These are phyloP conservation scores for Periplaneta americana DNA, from an alignment of 1,140 invertebrate species.

Conservation along the genomic window DNA sequence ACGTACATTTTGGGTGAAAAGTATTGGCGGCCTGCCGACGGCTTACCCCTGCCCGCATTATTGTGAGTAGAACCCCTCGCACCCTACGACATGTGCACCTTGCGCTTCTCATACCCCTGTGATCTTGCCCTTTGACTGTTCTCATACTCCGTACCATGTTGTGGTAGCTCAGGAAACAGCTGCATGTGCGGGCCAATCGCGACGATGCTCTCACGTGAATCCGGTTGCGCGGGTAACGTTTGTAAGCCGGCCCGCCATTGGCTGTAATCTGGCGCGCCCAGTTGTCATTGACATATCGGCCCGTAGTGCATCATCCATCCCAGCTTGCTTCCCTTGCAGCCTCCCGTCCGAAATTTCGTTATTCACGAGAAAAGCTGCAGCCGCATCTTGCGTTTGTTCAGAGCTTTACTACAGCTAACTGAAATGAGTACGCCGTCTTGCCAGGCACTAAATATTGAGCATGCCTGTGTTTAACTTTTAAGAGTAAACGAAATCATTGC, in stretches of 20 bases:
- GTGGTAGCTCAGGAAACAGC: background rate
- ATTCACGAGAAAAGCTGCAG: too few relatives aligned
- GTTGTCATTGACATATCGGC: background rate
- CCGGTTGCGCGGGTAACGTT: background rate
- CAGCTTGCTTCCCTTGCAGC: background rate
- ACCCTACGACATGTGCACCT: background rate
- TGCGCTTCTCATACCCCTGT: background rate
- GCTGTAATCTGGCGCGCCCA: background rate
- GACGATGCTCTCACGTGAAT: background rate
- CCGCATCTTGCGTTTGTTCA: too few relatives aligned
- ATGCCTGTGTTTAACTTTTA: too few relatives aligned
- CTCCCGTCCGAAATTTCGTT: background rate
- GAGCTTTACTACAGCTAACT: too few relatives aligned
- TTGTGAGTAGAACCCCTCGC: background rate
- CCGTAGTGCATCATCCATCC: background rate
- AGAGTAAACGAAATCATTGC: too few relatives aligned
- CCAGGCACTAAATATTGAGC: too few relatives aligned
- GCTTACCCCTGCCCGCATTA: background rate
- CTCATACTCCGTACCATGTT: background rate
- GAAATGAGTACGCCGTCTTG: too few relatives aligned
- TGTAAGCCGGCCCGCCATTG: background rate
- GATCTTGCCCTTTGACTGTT: background rate
- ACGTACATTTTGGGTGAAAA: background rate
- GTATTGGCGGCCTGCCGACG: background rate
- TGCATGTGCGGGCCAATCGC: background rate